Base-by-base conservation (phyloP, 2,888 invertebrate species). In the Hypolimnas misippus region DNA sequence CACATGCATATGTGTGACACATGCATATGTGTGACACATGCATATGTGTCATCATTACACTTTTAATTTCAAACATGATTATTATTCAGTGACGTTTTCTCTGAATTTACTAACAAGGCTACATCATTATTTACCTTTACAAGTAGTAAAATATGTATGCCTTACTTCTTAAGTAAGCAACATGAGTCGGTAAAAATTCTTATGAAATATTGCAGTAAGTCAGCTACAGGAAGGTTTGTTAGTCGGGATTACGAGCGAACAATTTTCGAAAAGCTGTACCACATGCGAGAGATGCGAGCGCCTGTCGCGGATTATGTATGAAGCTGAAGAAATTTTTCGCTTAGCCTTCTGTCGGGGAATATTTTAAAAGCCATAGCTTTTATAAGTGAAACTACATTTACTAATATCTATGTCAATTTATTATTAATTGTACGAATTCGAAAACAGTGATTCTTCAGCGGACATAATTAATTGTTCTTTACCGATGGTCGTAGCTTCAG, bases 181-280 rank as follows among this genome's bases (percentile, higher is more conserved):
- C 46, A 17, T 46, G 12, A 17, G 14, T 57, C 33, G 3, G 46
- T 31, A 31, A 46, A 14, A 35, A 49, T 33, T 57, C 19, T 46
- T 49, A 49, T 46, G n/a, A 35, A 21, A 49, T 35, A 14, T 57
- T 33, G 46, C 21, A 57, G 31, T 46, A 57, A 35, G 44, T 33
- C 31, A 19, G 57, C 33, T 33, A 46, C 17, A 25, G 10, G n/a
- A 31, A 17, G 52, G 62, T 62, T 62, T 63, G 58, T 63, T 63
- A 57, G 62, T 29, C 7, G 14, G 57, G 49, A 57, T 63, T 63
- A 63, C 62, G 40, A 29, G 46, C 44, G 33, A 35, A 46, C 62
- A 62, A 57, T 62, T 57, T 57, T 57, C 51, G 25, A 42, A 57
- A 61, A 57, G 57, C 42, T 33, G 50, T 16, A 8, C 29, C 42